Evolutionary conservation across 2,797 vertebrate genomes (phyloP).

Genomic region (Ambastaia sidthimunki): DNA sequence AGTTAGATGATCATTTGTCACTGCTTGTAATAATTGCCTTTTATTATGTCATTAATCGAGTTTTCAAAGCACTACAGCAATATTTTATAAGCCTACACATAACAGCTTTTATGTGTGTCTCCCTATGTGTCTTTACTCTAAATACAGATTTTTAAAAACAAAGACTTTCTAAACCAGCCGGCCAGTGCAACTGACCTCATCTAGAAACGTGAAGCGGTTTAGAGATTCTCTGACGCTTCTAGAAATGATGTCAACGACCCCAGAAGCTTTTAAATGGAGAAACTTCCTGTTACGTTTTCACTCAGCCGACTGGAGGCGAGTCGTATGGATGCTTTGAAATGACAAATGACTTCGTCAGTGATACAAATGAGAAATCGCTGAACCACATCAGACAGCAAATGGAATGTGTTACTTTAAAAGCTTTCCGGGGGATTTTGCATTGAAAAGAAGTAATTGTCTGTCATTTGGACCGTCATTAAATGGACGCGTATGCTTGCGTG

Average conservation of each 20-base stretch:
- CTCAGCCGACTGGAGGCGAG: constrained; percentile 20
- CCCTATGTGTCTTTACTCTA: background rate
- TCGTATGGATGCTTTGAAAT: constrained; percentile 56
- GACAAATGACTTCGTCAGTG: constrained; percentile 57
- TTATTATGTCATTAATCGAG: background rate
- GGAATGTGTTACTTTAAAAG: constrained; percentile 54
- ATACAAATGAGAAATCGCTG: constrained; percentile 56
- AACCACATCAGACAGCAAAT: constrained; percentile 53
- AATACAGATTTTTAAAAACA: background rate
- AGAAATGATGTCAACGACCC: constrained; percentile 45
- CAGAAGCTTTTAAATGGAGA: constrained; percentile 34
- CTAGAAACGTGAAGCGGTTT: constrained; percentile 1
- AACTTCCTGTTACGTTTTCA: constrained; percentile 25
- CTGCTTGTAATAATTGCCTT: background rate
- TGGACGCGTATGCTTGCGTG: constrained; percentile 4
- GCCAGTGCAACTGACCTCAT: background rate
- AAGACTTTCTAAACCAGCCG: constrained; percentile 12
- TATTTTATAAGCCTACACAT: background rate
- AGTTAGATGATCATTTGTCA: background rate
- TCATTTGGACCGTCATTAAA: constrained; percentile 48
- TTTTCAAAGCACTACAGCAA: background rate
- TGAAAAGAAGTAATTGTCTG: constrained; percentile 51
- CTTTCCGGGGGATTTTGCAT: constrained; percentile 48
- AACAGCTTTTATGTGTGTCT: background rate
- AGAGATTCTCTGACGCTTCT: constrained; percentile 34